Evolutionary conservation across 2,797 vertebrate genomes (phyloP).

Genomic region (Xenopus petersii): DNA sequence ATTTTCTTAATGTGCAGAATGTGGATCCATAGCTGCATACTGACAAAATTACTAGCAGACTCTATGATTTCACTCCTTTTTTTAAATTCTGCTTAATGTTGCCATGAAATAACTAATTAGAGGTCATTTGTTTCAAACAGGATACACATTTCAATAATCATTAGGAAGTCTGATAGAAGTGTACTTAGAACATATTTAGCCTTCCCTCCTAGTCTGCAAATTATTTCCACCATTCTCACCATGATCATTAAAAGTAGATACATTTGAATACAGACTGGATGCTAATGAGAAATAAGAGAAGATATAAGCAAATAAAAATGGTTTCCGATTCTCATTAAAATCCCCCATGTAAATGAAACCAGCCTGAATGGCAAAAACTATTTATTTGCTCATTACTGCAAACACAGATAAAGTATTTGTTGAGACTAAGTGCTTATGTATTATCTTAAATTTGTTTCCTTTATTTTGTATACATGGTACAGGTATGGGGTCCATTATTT

Average conservation of each 20-base stretch:
- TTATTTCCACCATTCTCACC: constrained; percentile 19
- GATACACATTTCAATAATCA: constrained; percentile 50
- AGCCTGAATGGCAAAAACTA: background rate
- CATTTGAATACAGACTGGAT: constrained; percentile 18
- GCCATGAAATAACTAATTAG: constrained; percentile 54
- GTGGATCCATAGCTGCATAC: background rate
- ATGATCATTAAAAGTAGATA: constrained; percentile 20
- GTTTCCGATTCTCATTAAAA: constrained; percentile 7
- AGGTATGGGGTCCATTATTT: too few species aligned
- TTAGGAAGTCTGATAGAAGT: constrained; percentile 41
- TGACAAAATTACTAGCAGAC: constrained; percentile 4
- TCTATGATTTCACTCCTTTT: constrained; percentile 7
- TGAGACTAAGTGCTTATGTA: background rate
- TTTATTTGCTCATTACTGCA: background rate
- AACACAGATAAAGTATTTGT: background rate
- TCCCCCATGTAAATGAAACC: constrained; percentile 5
- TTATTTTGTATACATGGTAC: too few species aligned
- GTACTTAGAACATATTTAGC: constrained; percentile 34
- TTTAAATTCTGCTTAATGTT: constrained; percentile 49
- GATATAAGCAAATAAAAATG: background rate
- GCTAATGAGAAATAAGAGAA: constrained; percentile 24
- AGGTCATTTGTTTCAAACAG: constrained; percentile 52
- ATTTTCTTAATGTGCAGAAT: background rate
- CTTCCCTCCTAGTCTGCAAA: background rate
- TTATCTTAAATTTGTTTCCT: too few species aligned